These are phyloP conservation scores for Myotis myotis DNA, from an alignment of 2,797 vertebrate genomes.

Conservation along the genomic window DNA sequence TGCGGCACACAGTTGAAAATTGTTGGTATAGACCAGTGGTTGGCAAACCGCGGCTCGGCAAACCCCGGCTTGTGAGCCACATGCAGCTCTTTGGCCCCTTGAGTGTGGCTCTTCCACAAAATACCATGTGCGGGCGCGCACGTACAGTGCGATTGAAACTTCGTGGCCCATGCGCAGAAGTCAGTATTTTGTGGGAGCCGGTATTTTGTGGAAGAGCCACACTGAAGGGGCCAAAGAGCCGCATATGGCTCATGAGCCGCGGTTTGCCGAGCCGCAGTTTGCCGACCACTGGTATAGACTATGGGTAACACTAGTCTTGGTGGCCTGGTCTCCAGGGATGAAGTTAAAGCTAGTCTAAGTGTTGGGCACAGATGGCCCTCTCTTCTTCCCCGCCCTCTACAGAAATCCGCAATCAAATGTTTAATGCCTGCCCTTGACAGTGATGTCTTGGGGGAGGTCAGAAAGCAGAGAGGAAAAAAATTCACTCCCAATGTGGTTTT, in stretches of 20 bases:
- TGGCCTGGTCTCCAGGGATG: neutral
- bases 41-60: too few species aligned
- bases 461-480: conserved; percentile 49
- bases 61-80: accelerated
- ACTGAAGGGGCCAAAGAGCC: too few species aligned
- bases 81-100: too few species aligned
- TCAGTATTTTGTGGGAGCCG: too few species aligned
- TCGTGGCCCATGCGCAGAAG: too few species aligned
- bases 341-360: neutral
- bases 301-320: neutral
- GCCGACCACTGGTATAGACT: neutral
- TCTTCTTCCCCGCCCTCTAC: neutral
- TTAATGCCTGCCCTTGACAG: conserved; percentile 24
- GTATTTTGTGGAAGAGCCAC: too few species aligned
- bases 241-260: too few species aligned
- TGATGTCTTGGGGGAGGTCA: conserved; percentile 42
- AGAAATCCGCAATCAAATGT: conserved; percentile 28
- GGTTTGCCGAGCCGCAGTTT: too few species aligned
- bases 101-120: too few species aligned
- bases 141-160: too few species aligned
- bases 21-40: too few species aligned
- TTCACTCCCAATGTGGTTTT: conserved; percentile 23
- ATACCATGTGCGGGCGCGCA: too few species aligned
- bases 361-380: neutral
- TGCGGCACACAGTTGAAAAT: neutral